phyloP scores from a whole-genome alignment of 2,113 vertebrate genomes.

The Pomatostomus ruficeps region DNA sequence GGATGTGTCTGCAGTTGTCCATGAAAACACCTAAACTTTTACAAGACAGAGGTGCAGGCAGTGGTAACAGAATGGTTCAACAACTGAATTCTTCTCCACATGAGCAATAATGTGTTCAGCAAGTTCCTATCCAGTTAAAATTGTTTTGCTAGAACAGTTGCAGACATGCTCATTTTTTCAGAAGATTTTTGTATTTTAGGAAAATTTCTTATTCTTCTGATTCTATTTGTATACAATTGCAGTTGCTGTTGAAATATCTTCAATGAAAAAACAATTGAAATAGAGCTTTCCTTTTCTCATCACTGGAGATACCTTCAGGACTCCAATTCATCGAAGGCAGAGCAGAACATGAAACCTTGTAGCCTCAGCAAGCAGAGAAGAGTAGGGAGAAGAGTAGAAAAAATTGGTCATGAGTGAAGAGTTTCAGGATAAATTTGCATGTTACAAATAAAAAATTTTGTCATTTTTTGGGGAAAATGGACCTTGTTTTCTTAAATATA shows the following conservation, averaged over 20 bases:
- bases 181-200: neutral
- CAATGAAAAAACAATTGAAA: neutral
- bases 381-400: neutral
- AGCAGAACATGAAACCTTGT: neutral
- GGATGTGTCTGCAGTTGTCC: too few species aligned
- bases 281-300: neutral
- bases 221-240: neutral
- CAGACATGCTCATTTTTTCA: neutral
- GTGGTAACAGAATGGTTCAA: neutral
- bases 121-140: neutral
- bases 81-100: neutral
- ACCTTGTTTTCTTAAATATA: neutral
- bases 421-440: neutral
- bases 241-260: neutral
- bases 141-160: neutral
- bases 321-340: neutral
- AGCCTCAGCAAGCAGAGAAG: neutral
- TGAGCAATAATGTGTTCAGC: neutral
- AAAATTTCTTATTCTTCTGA: neutral
- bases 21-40: neutral
- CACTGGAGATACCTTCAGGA: neutral
- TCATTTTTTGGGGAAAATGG: neutral
- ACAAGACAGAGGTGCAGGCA: neutral
- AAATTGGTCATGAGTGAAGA: neutral
- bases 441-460: neutral